phyloP scores from a whole-genome alignment of 1,140 invertebrate genomes.

The Drosophila elegans region DNA sequence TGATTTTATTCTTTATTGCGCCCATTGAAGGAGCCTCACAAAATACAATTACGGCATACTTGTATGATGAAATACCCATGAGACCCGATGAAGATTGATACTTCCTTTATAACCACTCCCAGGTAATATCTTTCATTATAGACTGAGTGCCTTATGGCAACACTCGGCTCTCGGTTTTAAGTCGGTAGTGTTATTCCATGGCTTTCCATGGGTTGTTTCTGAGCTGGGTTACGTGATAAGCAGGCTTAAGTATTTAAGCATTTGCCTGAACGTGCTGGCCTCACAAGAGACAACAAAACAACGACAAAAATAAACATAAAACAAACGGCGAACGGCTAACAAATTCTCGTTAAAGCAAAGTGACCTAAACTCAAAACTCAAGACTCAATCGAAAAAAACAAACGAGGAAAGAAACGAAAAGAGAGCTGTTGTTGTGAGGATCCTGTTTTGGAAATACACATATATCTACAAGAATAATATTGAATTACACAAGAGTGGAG shows the following conservation, averaged over 20 bases:
- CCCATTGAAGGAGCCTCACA: too few species aligned
- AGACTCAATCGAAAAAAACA: conserved; percentile 26
- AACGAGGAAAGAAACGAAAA: conserved; percentile 12
- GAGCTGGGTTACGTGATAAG: conserved; percentile 68
- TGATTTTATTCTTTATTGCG: too few species aligned
- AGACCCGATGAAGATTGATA: conserved; percentile 38
- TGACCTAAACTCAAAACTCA: conserved; percentile 45
- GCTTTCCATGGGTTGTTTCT: conserved; percentile 26
- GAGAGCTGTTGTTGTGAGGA: conserved; percentile 39
- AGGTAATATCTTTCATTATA: conserved; percentile 22
- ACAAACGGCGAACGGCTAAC: conserved; percentile 55
- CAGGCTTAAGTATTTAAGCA: conserved; percentile 65
- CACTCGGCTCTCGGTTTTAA: conserved; percentile 14
- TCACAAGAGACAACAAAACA: conserved; percentile 35
- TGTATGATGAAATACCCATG: conserved; percentile 26
- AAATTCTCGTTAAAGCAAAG: conserved; percentile 65
- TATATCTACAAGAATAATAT: conserved; percentile 69
- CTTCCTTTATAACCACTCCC: conserved; percentile 46
- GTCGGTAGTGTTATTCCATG: conserved; percentile 42
- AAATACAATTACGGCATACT: conserved; percentile 1
- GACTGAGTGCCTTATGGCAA: conserved; percentile 4
- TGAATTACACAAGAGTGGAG: conserved; percentile 66
- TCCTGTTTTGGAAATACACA: conserved; percentile 59
- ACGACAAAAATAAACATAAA: conserved; percentile 43
- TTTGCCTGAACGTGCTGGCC: conserved; percentile 69